Percentiles rank a stretch among this genome's conserved stretches.
Evolutionary conservation across 2,888 invertebrate species (phyloP).

Genomic region (Arrhopalites spinosus): DNA sequence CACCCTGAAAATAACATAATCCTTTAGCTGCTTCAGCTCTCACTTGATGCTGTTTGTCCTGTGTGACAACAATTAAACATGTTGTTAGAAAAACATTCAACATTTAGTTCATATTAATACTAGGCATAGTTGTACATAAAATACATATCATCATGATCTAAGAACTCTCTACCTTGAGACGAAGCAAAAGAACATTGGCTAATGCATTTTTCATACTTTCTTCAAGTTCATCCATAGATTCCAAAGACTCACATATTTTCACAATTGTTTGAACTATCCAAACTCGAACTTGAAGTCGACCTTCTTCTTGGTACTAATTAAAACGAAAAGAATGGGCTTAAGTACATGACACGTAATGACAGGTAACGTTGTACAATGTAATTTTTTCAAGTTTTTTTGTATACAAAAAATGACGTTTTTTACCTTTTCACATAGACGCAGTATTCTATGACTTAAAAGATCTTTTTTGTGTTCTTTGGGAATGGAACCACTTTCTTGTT

Average conservation of each 20-base stretch:
- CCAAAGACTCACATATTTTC: conserved; percentile 24
- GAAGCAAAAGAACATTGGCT: not conserved
- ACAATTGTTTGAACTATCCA: conserved; percentile 32
- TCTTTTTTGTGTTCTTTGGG: not conserved
- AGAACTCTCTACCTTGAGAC: conserved; percentile 23
- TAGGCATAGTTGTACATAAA: not conserved
- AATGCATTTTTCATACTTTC: conserved; percentile 10
- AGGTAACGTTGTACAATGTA: too few relatives aligned
- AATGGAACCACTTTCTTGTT: not conserved
- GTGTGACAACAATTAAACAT: too few relatives aligned
- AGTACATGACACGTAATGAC: too few relatives aligned
- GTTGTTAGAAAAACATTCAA: not conserved
- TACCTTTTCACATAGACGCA: conserved; percentile 35
- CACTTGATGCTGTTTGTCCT: conserved; percentile 31
- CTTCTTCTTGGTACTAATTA: conserved; percentile 32
- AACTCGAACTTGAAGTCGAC: conserved; percentile 17
- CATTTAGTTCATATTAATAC: not conserved
- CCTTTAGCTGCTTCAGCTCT: conserved; percentile 35
- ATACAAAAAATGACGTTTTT: not conserved
- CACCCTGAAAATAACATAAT: conserved; percentile 32
- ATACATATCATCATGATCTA: not conserved
- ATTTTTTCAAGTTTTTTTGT: not conserved
- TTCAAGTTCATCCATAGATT: conserved; percentile 26
- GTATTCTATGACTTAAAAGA: conserved; percentile 17
- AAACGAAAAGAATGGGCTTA: not conserved